phyloP scores from a whole-genome alignment of 2,797 vertebrate genomes.

The Phaenicophaeus curvirostris region DNA sequence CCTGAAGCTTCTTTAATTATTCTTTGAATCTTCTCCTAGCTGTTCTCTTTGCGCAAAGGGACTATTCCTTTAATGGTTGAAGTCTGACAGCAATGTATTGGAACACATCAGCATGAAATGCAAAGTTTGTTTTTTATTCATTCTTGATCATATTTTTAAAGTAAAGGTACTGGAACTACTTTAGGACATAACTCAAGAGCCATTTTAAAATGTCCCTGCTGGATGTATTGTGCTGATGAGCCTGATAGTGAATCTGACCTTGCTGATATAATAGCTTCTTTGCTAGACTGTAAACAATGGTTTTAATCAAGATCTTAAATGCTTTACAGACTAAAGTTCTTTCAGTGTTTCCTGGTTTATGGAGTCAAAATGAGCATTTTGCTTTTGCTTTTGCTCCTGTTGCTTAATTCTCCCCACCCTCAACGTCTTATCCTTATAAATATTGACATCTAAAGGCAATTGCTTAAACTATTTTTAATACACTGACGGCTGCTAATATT shows the following conservation, averaged over 20 bases:
- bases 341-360: slow-evolving; percentile 56
- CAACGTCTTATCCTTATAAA: slow-evolving; percentile 26
- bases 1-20: slow-evolving; percentile 46
- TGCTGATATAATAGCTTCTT: slow-evolving; percentile 9
- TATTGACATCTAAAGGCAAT: not conserved
- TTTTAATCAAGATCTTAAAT: slow-evolving; percentile 65
- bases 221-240: slow-evolving; percentile 1
- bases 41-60: slow-evolving; percentile 35
- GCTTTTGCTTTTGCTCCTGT: not conserved
- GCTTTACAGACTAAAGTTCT: slow-evolving; percentile 38
- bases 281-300: slow-evolving; percentile 38
- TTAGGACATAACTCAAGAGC: slow-evolving; percentile 28
- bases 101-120: slow-evolving; percentile 42
- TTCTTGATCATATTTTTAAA: slow-evolving; percentile 68
- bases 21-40: slow-evolving; percentile 38
- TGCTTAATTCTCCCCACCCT: not conserved
- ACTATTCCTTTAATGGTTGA: slow-evolving; percentile 41
- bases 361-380: not conserved
- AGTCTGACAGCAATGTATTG: slow-evolving; percentile 37
- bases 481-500: slow-evolving; percentile 20
- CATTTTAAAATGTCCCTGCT: slow-evolving; percentile 53
- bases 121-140: slow-evolving; percentile 49
- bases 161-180: slow-evolving; percentile 49
- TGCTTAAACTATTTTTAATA: slow-evolving; percentile 22
- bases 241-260: slow-evolving; percentile 30